Percentiles rank a stretch among this genome's conserved stretches.
phyloP scores from a whole-genome alignment of 2,797 vertebrate species.

The Alosa sapidissima region DNA sequence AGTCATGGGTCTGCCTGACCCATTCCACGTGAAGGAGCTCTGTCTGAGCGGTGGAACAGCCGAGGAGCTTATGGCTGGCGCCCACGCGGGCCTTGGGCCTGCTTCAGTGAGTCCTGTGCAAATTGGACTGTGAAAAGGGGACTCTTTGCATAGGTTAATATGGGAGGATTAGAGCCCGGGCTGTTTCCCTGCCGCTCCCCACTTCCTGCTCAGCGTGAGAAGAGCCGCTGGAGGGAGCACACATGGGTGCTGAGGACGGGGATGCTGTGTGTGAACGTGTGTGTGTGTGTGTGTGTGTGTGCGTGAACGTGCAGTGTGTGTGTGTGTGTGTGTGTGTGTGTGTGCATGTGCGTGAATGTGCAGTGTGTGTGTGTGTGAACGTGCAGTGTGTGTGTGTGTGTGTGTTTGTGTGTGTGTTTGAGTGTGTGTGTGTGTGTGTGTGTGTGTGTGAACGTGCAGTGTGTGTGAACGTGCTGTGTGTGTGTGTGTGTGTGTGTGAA shows the following conservation, averaged over 20 bases:
- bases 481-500: neutral
- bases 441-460: neutral
- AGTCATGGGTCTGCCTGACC: neutral
- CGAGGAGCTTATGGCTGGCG: neutral
- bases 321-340: neutral
- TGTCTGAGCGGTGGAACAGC: neutral
- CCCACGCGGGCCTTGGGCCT: neutral
- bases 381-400: neutral
- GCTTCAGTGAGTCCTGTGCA: constrained; percentile 1
- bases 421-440: neutral
- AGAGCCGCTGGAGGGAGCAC: neutral
- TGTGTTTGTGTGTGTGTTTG: neutral
- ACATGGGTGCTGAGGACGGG: constrained; percentile 1
- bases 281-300: neutral
- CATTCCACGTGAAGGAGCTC: neutral
- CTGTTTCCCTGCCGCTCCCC: neutral
- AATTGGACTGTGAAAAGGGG: constrained; percentile 14
- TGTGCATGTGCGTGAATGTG: neutral
- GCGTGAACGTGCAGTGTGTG: neutral
- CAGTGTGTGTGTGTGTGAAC: neutral
- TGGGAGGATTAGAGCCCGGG: neutral
- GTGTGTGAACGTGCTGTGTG: neutral
- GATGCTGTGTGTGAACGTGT: neutral
- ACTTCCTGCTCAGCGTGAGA: neutral
- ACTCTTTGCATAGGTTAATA: constrained; percentile 31